Percentiles rank a stretch among this genome's conserved stretches.
phyloP scores from a whole-genome alignment of 2,113 vertebrate species.

The Ameiurus melas region DNA sequence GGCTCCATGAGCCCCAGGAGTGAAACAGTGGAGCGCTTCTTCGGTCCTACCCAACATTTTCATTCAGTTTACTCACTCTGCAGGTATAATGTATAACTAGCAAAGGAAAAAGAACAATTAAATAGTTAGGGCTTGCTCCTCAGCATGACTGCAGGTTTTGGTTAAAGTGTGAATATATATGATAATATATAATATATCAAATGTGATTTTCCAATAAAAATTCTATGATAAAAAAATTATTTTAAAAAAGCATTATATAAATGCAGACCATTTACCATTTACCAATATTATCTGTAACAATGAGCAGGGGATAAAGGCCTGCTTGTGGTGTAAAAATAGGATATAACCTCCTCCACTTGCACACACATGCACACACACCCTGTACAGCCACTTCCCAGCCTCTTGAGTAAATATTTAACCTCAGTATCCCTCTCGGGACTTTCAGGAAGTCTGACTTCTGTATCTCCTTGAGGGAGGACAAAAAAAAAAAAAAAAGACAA shows the following conservation, averaged over 20 bases:
- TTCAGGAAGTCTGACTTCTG: slow-evolving; percentile 58
- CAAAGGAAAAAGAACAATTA: not conserved
- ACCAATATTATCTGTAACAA: slow-evolving; percentile 36
- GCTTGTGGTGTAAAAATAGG: slow-evolving; percentile 48
- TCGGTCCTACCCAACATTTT: slow-evolving; percentile 9
- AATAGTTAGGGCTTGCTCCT: not conserved
- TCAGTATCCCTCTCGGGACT: slow-evolving; percentile 46
- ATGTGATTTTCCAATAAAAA: no score
- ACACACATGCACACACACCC: slow-evolving; percentile 36
- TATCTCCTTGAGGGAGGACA: slow-evolving; percentile 50
- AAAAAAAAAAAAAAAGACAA: slow-evolving; percentile 43
- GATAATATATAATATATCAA: no score
- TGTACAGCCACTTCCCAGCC: slow-evolving; percentile 49
- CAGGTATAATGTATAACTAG: not conserved
- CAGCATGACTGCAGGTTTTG: not conserved
- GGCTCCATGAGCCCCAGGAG: slow-evolving; percentile 14
- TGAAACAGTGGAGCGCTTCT: not conserved
- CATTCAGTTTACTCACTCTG: not conserved
- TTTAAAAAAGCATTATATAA: no score
- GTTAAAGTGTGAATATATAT: not conserved
- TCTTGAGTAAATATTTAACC: slow-evolving; percentile 59
- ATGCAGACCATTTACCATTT: no score
- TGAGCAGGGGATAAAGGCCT: slow-evolving; percentile 40
- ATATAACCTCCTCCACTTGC: slow-evolving; percentile 40
- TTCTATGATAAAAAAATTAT: no score